Base-by-base conservation (phyloP, 2,888 invertebrate species). In the Zootermopsis nevadensis region DNA sequence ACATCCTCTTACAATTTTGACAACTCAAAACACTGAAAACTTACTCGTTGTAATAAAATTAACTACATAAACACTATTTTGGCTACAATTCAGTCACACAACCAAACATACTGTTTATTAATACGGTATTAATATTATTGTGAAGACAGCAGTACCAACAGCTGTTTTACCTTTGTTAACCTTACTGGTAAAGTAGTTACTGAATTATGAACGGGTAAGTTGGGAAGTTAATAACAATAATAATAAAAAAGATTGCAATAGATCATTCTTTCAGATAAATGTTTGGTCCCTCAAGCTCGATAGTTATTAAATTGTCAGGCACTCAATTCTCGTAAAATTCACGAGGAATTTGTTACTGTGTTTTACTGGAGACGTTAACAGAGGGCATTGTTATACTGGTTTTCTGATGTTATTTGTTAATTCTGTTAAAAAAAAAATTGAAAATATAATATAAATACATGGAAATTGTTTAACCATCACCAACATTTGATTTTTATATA, bases 281-380 rank as follows among this genome's bases (percentile, higher is more conserved):
- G 66, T 82, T 84, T 84, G 84, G 84, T 84, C 84, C 84, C 84
- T 83, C 84, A 82, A 83, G 83, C 84, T 84, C 53, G 38, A 83
- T 84, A 82, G 82, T 82, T 33, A n/a, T 74, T 74, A 33, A 38
- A n/a, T 31, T 74, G 74, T 74, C 74, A 69, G 79, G 69, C 77
- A 79, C 42, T 82, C 48, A 82, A 66, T n/a, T 38, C 76, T 53
- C 35, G 10, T 60, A 27, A 60, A 60, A 60, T n/a, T 12, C n/a
- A 69, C 33, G 74, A 83, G 83, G 80, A 80, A 31, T n/a, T 77
- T 77, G 60, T 83, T 79, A 82, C 27, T 66, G 60, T 38, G 24
- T 60, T 60, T 60, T 60, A 60, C 60, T 55, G 67, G 38, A 55
- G 74, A 38, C n/a, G 42, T 74, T 74, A 74, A n/a, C 38, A 42